Evolutionary conservation across 2,888 invertebrate species (phyloP), one percentile per base, ranked within the genome.

Genomic region (Philereme vetulata): DNA sequence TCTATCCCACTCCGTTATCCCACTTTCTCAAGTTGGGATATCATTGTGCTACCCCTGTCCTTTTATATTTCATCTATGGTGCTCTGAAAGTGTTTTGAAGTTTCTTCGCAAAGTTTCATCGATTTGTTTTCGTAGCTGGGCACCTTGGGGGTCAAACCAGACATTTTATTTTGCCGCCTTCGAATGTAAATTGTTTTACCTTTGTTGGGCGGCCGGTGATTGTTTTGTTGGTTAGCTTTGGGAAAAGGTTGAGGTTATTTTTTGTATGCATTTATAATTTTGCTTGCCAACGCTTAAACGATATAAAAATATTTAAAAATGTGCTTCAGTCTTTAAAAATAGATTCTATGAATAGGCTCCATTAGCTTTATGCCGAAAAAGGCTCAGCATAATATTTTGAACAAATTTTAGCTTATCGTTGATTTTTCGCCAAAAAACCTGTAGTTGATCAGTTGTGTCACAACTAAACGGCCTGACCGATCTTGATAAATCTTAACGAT

Each of bases 1-100:
- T 45, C 53, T 64, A 40, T 72, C 75, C 56, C 65, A 60, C 43
- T 74, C 60, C 35, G 21, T 51, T 50, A 42, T 48, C 52, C 40
- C 60, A 55, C 60, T 60, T 64, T 60, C 56, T 60, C 68, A 70
- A 73, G 71, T 71, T 72, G 67, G 42, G 65, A 63, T 69, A 72
- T 71, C 65, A 69, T 64, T 49, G 62, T 63, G 56, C 53, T 66
- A 66, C 56, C 65, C 65, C 55, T 60, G 62, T 69, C 67, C 63
- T 66, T 71, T 73, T 74, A 74, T 75, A 76, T 77, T 74, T 76
- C 75, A 75, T 77, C 78, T 74, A 78, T 75, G 75, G 75, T 74
- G 65, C 67, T 70, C 72, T 60, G 66, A 72, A 77, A 77, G 73
- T 74, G 75, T 77, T 75, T 76, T 72, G 67, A 68, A 76, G 77